Evolutionary conservation across 2,797 vertebrate species (phyloP).

Genomic region (Cirrhinus molitorella): DNA sequence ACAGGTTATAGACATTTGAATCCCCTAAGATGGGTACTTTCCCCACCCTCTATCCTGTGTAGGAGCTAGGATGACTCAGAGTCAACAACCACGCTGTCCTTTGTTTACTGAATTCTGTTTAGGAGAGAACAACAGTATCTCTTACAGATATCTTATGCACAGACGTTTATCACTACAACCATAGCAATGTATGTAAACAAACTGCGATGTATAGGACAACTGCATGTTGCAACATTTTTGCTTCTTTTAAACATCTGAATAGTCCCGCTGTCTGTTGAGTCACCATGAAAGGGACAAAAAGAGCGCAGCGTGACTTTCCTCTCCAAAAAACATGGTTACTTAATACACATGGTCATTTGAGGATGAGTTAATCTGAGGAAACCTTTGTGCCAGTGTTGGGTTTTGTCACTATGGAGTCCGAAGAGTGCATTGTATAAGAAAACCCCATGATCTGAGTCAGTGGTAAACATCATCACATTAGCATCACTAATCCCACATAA

Average conservation of each 20-base stretch:
- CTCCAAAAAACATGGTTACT: slow-evolving; percentile 4
- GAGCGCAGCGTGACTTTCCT: slow-evolving; percentile 32
- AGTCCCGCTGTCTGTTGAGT: slow-evolving; percentile 26
- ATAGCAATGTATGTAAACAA: not conserved
- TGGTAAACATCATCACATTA: slow-evolving; percentile 38
- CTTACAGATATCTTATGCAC: not conserved
- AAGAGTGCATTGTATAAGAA: not conserved
- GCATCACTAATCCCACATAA: slow-evolving; percentile 27
- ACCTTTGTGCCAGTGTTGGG: slow-evolving; percentile 12
- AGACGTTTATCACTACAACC: not conserved
- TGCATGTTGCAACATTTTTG: not conserved
- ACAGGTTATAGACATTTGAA: slow-evolving; percentile 33
- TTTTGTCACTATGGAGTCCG: slow-evolving; percentile 4
- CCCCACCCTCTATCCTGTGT: slow-evolving; percentile 41
- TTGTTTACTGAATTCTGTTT: slow-evolving; percentile 36
- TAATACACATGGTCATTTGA: slow-evolving; percentile 33
- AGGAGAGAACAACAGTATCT: not conserved
- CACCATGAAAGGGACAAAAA: slow-evolving; percentile 11
- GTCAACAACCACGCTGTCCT: not conserved
- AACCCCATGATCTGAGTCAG: slow-evolving; percentile 26
- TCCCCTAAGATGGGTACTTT: slow-evolving; percentile 26
- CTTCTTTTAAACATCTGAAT: not conserved
- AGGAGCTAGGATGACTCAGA: slow-evolving; percentile 45
- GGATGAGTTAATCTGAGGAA: slow-evolving; percentile 6
- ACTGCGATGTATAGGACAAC: not conserved